Evolutionary conservation across 2,113 vertebrate genomes (phyloP), one percentile per base, ranked within the genome.

Genomic region (Microtus oregoni): DNA sequence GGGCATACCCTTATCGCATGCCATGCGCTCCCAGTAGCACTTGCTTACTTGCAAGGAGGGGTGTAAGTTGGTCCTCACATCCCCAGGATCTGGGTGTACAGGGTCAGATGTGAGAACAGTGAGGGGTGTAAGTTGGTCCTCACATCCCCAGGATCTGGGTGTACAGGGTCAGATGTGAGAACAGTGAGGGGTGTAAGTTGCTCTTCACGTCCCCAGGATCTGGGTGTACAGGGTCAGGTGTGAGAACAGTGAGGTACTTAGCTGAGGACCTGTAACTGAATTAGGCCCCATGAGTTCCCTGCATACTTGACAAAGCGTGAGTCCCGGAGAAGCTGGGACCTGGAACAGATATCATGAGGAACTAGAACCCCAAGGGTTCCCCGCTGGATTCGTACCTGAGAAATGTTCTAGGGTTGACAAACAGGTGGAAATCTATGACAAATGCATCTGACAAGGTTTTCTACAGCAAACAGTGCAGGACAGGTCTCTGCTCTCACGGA

Each of bases 361-460:
- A 90, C 15, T 75, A 19, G 79, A 79, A 86, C 55, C 47, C 32
- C 30, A 41, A 4, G 3, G 82, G 35, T 73, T 32, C 50, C 38
- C 8, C 14, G 5, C 17, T 35, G 91, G 38, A 44, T 11, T 79
- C 91, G 75, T 55, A 44, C 44, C 79, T 85, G 35, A 85, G 89
- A 94, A 75, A 3, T 65, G 82, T 32, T n/a, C 79, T 47, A 94
- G 50, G 26, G 95, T 75, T 72, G 93, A 79, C n/a, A 93, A 78
- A 79, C 58, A 3, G 5, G 8, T 92, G 67, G 47, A 83, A 87
- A 72, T 32, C 78, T 76, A 0, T 90, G 77, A 52, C 24, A 93
- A 89, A 94, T 61, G 63, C 61, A 44, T 35, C 72, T 95, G 44
- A 12, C 41, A 63, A 1, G 61, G 55, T 20, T 96, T 28, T 72